These are phyloP conservation scores for Cephus sareptanus DNA, from an alignment of 2,888 invertebrate species.

Conservation along the genomic window DNA sequence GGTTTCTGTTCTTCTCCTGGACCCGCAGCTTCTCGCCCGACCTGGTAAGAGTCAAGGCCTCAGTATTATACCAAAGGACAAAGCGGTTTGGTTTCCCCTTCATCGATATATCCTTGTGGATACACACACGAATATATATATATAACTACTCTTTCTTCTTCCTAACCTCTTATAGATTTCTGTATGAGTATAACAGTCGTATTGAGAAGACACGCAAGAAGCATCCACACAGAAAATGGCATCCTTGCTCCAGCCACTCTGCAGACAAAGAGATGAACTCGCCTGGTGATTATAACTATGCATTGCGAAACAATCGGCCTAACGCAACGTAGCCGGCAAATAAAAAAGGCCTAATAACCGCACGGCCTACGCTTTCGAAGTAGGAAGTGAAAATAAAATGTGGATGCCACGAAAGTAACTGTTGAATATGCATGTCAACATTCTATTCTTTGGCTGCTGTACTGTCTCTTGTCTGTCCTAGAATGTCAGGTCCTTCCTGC, in stretches of 20 bases:
- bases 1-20: conserved; percentile 24
- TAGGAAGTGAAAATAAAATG: conserved; percentile 27
- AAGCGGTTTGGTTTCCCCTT: not conserved
- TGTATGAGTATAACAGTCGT: not conserved
- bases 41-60: conserved; percentile 12
- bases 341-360: conserved; percentile 13
- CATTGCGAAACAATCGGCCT: conserved; percentile 11
- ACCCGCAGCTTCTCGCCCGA: conserved; percentile 31
- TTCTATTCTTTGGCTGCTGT: not conserved
- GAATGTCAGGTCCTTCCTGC: not conserved
- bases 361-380: conserved; percentile 14
- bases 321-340: conserved; percentile 2
- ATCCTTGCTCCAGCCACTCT: not conserved
- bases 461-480: not conserved
- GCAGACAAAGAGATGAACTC: not conserved
- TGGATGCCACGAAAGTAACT: conserved; percentile 23
- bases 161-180: not conserved
- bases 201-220: not conserved
- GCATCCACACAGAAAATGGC: not conserved
- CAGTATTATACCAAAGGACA: not conserved
- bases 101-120: not conserved
- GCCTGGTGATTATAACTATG: not conserved
- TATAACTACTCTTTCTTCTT: not conserved
- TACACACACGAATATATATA: not conserved
- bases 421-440: conserved; percentile 25